Evolutionary conservation across 1,140 invertebrate species (phyloP).

Genomic region (Zaprionus lachaisei): DNA sequence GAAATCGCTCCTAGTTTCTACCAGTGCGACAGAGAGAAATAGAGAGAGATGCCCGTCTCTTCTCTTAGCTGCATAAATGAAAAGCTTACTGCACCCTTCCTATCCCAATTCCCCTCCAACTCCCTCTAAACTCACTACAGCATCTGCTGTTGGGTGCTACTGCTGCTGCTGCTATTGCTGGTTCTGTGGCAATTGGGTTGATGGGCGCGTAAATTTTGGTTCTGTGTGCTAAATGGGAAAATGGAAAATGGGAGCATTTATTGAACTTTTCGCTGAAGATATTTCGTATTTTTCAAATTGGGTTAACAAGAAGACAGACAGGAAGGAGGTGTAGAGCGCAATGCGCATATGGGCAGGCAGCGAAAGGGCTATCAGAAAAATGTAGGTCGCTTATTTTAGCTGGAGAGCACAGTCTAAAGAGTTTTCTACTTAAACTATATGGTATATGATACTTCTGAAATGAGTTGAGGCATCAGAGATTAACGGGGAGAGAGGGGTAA

Average conservation of each 20-base stretch:
- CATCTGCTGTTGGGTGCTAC: not conserved
- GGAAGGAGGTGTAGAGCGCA: not conserved
- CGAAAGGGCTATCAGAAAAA: slow-evolving; percentile 27
- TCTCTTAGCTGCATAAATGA: slow-evolving; percentile 50
- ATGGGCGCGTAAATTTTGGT: slow-evolving; percentile 64
- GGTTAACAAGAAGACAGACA: slow-evolving; percentile 44
- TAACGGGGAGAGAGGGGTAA: not conserved
- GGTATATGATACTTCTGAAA: slow-evolving; percentile 36
- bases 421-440: slow-evolving; percentile 53
- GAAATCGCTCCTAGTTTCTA: slow-evolving; percentile 61
- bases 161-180: not conserved
- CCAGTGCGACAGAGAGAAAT: not conserved
- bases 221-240: slow-evolving; percentile 31
- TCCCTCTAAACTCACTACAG: not conserved
- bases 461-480: slow-evolving; percentile 26
- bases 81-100: slow-evolving; percentile 31
- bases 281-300: slow-evolving; percentile 67
- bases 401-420: slow-evolving; percentile 32
- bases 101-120: not conserved
- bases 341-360: not conserved
- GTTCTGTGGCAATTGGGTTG: slow-evolving; percentile 65
- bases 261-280: slow-evolving; percentile 78
- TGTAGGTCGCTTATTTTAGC: slow-evolving; percentile 70
- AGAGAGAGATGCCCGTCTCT: slow-evolving; percentile 13
- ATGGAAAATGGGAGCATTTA: slow-evolving; percentile 77